Base-by-base conservation (phyloP, 2,888 invertebrate genomes). In the Rhopalosiphum nymphaeae region DNA sequence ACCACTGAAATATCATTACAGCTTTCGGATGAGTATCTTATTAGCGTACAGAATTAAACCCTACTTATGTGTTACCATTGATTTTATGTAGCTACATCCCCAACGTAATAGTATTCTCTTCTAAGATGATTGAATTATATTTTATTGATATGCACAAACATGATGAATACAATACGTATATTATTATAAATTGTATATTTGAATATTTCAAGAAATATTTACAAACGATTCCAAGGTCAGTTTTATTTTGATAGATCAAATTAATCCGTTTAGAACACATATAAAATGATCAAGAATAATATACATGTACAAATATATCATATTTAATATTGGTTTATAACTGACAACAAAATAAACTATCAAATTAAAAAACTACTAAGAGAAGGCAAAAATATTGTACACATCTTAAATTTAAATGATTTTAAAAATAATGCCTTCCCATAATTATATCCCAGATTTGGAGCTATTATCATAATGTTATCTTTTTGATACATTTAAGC, bases 101-200 rank as follows among this genome's bases (percentile, higher is more conserved):
- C 7, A 36, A 78, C 3, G 21, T 78, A 78, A 78, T 36, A 42
- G 21, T 78, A 78, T 78, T 78, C 21, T 78, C 36, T 78, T 2
- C 36, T 21, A 78, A 21, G 36, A 42, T 21, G 36, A 25, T 78
- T 78, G 36, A 78, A 78, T 78, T 36, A 78, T 78, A 78, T 78
- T 78, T 78, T 78, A 78, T 78, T 36, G 78, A 78, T 78, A 36
- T 36, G 78, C 36, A 78, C 78, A 36, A 78, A 21, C 78, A 42
- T 42, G 78, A 78, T 67, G 36, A n/a, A 67, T 36, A 67, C n/a
- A 36, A 36, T n/a, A 36, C 36, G 36, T 67, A 67, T 16, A 36
- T 67, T n/a, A 67, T n/a, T 36, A 67, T 67, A 67, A 36, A 67
- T 67, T 67, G n/a, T 67, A n/a, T 67, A 67, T 67, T 67, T 67